Conservation (phyloP, 2,113 vertebrate species). For the Leucoraja erinaceus region DNA sequence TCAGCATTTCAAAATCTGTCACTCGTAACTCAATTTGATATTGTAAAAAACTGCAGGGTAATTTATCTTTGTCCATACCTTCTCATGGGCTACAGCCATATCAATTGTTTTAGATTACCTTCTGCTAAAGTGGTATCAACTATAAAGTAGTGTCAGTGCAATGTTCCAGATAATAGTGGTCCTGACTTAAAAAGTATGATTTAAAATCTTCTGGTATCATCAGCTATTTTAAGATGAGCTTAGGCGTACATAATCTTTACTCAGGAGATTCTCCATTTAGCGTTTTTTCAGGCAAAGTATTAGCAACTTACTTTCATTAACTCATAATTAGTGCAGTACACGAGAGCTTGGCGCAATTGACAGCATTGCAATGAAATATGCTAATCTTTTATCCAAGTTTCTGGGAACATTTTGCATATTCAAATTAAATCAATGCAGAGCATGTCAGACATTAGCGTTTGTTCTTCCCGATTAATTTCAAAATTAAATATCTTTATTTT, state of each 20-base stretch:
- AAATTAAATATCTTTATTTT: background rate
- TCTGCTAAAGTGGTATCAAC: background rate
- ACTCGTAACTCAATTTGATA: background rate
- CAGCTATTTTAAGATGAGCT: background rate
- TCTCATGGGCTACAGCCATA: background rate
- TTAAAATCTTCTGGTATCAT: background rate
- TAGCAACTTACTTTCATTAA: background rate
- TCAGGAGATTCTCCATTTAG: background rate
- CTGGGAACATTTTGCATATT: background rate
- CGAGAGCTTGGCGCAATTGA: background rate
- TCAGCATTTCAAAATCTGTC: background rate
- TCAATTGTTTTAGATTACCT: background rate
- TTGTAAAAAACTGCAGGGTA: background rate
- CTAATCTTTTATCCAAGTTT: background rate
- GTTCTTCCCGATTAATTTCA: background rate
- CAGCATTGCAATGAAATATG: background rate
- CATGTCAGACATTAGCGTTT: background rate
- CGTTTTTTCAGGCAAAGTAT: background rate
- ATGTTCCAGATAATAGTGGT: background rate
- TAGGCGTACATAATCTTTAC: background rate
- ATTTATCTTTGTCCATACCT: constrained; percentile 18
- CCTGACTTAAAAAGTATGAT: background rate
- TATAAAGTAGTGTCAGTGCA: background rate
- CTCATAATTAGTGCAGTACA: background rate
- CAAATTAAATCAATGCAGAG: background rate